These are phyloP conservation scores for Chaenocephalus aceratus DNA, from an alignment of 2,113 vertebrate genomes.

Conservation along the genomic window DNA sequence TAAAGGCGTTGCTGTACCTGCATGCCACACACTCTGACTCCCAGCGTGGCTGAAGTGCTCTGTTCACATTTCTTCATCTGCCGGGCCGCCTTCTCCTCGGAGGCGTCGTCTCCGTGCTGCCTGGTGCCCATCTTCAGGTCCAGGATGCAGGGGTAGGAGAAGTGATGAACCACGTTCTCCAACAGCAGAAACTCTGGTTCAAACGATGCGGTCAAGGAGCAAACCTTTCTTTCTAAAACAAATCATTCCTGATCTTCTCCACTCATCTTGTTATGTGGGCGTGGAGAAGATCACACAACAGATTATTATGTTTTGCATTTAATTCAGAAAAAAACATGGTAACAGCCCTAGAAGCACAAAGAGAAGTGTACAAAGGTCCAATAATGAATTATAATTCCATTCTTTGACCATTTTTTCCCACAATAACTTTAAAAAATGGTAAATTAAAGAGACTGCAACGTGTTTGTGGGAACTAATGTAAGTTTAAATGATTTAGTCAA, in stretches of 20 bases:
- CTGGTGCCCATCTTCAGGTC: constrained; percentile 99
- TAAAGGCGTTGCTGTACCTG: constrained; percentile 79
- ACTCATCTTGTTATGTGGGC: not conserved
- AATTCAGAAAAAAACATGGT: no score
- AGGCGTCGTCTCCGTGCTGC: constrained; percentile 96
- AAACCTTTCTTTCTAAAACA: not conserved
- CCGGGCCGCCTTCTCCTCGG: constrained; percentile 96
- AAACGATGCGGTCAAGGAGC: constrained; percentile 81
- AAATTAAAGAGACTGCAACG: no score
- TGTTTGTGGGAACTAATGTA: no score
- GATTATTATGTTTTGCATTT: not conserved
- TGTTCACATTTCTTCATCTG: constrained; percentile 99
- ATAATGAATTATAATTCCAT: not conserved
- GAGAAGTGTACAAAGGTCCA: no score
- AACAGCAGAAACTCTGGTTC: constrained; percentile 93
- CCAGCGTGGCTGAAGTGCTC: constrained; percentile 95
- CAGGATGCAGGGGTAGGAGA: constrained; percentile 95
- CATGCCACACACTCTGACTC: constrained; percentile 97
- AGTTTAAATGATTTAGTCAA: no score
- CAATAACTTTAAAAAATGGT: no score
- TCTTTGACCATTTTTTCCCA: not conserved
- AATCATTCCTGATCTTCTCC: not conserved
- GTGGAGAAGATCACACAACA: no score
- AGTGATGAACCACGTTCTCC: constrained; percentile 97
- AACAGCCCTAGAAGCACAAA: no score